phyloP scores from a whole-genome alignment of 2,797 vertebrate species.

The Iguana delicatissima region DNA sequence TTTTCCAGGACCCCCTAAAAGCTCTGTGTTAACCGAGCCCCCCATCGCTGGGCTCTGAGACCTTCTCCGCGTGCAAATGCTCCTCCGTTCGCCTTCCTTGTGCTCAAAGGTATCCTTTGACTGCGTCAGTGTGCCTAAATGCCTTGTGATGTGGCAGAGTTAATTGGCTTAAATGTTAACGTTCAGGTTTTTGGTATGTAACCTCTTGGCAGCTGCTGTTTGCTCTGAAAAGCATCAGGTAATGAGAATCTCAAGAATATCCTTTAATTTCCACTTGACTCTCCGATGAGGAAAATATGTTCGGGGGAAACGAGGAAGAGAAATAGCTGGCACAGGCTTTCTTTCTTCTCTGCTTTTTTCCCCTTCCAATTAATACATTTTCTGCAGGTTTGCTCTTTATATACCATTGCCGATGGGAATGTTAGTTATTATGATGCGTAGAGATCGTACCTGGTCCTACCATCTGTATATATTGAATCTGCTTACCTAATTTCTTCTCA shows the following conservation, averaged over 20 bases:
- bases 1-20: too few species aligned
- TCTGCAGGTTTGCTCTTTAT: not conserved
- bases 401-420: not conserved
- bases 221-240: not conserved
- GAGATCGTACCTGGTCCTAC: not conserved
- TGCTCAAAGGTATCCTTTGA: accelerated
- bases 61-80: not conserved
- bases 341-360: not conserved
- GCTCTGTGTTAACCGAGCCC: not conserved
- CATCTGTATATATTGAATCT: not conserved
- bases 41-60: not conserved
- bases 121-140: not conserved
- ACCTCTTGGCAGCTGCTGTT: conserved; percentile 10
- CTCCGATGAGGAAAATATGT: too few species aligned
- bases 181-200: conserved; percentile 31
- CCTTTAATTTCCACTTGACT: not conserved
- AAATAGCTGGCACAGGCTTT: not conserved
- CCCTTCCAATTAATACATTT: not conserved
- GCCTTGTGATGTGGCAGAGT: not conserved
- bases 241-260: conserved; percentile 10
- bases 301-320: too few species aligned
- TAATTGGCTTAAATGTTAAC: not conserved
- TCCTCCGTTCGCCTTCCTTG: not conserved
- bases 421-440: not conserved
- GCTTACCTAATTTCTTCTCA: too few species aligned